These are phyloP conservation scores for Poecilia velifera DNA, from an alignment of 2,797 vertebrate genomes.

Conservation along the genomic window DNA sequence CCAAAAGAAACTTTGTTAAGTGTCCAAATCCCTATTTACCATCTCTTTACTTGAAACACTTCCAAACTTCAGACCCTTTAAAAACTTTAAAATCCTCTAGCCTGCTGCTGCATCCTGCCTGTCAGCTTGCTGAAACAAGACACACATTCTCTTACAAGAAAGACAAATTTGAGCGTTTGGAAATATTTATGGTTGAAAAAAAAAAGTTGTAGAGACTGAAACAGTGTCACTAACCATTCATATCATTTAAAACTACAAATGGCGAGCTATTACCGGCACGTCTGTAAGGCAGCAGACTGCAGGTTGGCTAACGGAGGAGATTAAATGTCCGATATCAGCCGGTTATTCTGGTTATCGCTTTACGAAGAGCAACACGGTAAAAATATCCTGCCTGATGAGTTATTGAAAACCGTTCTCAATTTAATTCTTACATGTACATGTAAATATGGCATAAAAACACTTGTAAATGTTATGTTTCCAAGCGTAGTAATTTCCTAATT, in stretches of 20 bases:
- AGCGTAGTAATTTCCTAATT: background rate
- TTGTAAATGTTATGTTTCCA: background rate
- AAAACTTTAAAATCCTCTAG: background rate
- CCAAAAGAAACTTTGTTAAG: background rate
- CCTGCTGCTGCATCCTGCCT: background rate
- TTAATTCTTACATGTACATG: no score
- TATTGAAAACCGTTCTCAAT: background rate
- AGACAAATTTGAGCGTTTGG: background rate
- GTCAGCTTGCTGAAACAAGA: background rate
- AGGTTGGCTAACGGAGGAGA: background rate
- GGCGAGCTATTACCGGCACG: background rate
- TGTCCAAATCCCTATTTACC: background rate
- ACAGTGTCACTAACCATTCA: background rate
- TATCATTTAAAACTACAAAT: background rate
- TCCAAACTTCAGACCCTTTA: background rate
- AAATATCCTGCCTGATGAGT: background rate
- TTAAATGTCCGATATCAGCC: background rate
- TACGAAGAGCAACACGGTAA: background rate
- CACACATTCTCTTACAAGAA: background rate
- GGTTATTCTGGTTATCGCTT: background rate
- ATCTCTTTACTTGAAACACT: background rate
- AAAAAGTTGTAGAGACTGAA: background rate
- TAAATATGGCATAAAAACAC: no score
- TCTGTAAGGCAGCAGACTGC: background rate
- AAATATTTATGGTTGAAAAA: background rate